Conservation (phyloP, 2,888 invertebrate genomes). For the Cephus pygmeus region DNA sequence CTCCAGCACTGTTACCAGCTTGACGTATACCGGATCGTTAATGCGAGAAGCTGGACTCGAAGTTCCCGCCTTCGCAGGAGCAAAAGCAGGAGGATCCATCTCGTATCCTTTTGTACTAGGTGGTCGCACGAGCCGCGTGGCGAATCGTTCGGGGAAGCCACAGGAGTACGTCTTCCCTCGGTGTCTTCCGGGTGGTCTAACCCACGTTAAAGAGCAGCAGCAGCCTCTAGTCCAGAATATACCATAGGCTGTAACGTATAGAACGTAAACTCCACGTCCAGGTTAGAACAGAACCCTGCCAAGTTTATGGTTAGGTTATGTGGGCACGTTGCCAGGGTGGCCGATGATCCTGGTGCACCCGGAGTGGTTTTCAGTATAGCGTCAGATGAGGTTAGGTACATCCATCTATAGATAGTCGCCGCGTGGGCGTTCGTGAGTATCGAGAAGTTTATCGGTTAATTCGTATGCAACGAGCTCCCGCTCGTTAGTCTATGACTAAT, state of each 20-base stretch:
- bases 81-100: background rate
- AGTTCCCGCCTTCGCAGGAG: slow-evolving; percentile 15
- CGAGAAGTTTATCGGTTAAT: slow-evolving; percentile 50
- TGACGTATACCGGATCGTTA: background rate
- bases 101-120: background rate
- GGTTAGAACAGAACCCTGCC: background rate
- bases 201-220: background rate
- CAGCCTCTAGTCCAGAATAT: background rate
- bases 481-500: slow-evolving; percentile 61
- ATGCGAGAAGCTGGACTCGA: slow-evolving; percentile 22
- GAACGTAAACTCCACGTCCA: background rate
- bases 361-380: background rate
- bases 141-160: background rate
- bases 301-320: background rate
- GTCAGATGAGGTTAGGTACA: background rate
- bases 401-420: slow-evolving; percentile 7
- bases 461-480: slow-evolving; percentile 35
- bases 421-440: slow-evolving; percentile 43
- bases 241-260: background rate
- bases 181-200: slow-evolving; percentile 1
- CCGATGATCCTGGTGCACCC: background rate
- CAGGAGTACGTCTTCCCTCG: background rate
- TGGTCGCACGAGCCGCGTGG: background rate
- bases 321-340: background rate
- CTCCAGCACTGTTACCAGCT: background rate